Conservation (phyloP, 2,888 invertebrate species). For the Furcula furcula region DNA sequence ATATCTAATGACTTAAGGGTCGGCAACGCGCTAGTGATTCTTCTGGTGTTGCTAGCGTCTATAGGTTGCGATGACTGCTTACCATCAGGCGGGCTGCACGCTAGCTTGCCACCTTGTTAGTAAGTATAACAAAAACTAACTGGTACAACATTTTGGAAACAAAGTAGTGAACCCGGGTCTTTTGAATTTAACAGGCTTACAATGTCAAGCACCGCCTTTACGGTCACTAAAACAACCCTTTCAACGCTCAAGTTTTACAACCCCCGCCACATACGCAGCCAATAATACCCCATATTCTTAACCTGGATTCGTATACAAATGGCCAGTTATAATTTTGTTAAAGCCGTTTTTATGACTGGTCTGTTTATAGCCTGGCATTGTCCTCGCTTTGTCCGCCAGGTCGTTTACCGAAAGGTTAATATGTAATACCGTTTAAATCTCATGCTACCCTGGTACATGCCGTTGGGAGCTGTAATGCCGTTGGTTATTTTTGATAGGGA, state of each 20-base stretch:
- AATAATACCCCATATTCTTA: neutral
- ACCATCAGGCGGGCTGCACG: too few species aligned
- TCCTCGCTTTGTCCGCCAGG: conserved; percentile 7
- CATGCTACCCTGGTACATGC: neutral
- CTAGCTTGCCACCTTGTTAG: too few species aligned
- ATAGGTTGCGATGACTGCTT: too few species aligned
- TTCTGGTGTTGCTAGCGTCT: too few species aligned
- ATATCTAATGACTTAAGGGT: too few species aligned
- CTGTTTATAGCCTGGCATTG: neutral
- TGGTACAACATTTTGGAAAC: neutral
- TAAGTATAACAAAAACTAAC: too few species aligned
- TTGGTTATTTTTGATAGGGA: too few species aligned
- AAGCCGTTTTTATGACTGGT: neutral
- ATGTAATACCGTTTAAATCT: conserved; percentile 4
- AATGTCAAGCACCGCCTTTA: neutral
- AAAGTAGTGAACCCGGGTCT: neutral
- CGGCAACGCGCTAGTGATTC: too few species aligned
- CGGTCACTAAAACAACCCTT: neutral
- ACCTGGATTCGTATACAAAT: neutral
- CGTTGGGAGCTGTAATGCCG: too few species aligned
- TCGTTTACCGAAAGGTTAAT: conserved; percentile 13
- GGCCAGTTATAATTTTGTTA: neutral
- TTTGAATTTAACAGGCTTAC: neutral
- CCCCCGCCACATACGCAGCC: neutral
- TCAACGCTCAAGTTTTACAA: neutral